Conservation (phyloP, 1,140 invertebrate species). For the Akabosia matsudoensis region DNA sequence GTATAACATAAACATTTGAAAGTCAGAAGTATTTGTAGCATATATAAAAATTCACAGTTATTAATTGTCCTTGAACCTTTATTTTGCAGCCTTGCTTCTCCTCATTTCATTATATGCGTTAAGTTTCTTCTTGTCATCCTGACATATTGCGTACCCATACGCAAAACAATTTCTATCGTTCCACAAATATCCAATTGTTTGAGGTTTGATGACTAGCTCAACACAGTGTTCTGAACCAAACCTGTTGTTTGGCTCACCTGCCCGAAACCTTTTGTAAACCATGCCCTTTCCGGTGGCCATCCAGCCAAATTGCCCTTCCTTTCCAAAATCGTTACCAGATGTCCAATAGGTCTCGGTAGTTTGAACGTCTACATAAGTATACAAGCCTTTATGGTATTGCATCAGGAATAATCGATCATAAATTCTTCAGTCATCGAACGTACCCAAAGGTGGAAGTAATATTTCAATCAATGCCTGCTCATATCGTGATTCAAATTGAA, state of each 20-base stretch:
- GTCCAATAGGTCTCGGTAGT: constrained; percentile 29
- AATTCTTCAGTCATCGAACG: not conserved
- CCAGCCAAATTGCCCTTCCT: constrained; percentile 30
- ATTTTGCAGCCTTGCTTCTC: no score
- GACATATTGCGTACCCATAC: constrained; percentile 23
- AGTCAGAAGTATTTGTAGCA: no score
- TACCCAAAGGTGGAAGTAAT: constrained; percentile 28
- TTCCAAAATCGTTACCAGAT: constrained; percentile 31
- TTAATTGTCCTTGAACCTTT: no score
- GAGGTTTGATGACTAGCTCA: constrained; percentile 14
- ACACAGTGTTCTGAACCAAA: constrained; percentile 27
- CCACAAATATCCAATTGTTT: constrained; percentile 10
- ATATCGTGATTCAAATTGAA: constrained; percentile 27
- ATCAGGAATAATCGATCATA: not conserved
- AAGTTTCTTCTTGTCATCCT: constrained; percentile 22
- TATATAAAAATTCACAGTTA: no score
- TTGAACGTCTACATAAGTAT: not conserved
- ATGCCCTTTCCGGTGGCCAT: constrained; percentile 28
- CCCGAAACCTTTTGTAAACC: constrained; percentile 20
- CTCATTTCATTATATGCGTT: no score
- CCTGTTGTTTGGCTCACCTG: constrained; percentile 32
- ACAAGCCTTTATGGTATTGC: not conserved
- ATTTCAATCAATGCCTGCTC: constrained; percentile 32
- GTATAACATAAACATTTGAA: no score
- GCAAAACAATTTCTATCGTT: constrained; percentile 26